These are phyloP conservation scores for Exaiptasia diaphana DNA, from an alignment of 64 coral and sea anemone species.

Conservation along the genomic window DNA sequence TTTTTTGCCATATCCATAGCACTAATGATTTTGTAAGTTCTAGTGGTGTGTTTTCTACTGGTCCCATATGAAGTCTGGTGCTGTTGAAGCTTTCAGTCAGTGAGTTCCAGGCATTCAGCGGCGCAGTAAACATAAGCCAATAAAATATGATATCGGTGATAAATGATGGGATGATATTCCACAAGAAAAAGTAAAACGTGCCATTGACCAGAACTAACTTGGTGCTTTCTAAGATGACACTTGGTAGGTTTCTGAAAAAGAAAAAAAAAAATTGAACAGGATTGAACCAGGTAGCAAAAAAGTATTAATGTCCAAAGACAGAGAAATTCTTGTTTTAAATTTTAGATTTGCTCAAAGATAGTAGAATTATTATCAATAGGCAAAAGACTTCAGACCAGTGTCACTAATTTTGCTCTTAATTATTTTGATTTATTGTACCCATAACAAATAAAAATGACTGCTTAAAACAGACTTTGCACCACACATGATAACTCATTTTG, in stretches of 20 bases:
- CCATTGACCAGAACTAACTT: slow-evolving; percentile 57
- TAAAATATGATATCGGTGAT: slow-evolving; percentile 78
- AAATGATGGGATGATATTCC: slow-evolving; percentile 66
- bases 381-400: no score
- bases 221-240: background rate
- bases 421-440: background rate
- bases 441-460: background rate
- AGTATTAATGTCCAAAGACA: no score
- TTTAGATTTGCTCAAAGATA: no score
- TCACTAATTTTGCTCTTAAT: no score
- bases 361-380: no score
- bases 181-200: slow-evolving; percentile 54
- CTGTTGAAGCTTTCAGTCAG: slow-evolving; percentile 28
- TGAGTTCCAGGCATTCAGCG: slow-evolving; percentile 67
- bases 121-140: slow-evolving; percentile 72
- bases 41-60: background rate
- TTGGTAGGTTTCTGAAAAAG: slow-evolving; percentile 59
- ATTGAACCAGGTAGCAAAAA: background rate
- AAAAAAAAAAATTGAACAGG: background rate
- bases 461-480: background rate
- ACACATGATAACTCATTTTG: background rate
- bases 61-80: background rate
- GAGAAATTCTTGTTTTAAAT: no score
- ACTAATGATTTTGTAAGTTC: slow-evolving; percentile 12
- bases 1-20: slow-evolving; percentile 64